phyloP scores from a whole-genome alignment of 1,140 invertebrate genomes.

The Drosophila littoralis region DNA sequence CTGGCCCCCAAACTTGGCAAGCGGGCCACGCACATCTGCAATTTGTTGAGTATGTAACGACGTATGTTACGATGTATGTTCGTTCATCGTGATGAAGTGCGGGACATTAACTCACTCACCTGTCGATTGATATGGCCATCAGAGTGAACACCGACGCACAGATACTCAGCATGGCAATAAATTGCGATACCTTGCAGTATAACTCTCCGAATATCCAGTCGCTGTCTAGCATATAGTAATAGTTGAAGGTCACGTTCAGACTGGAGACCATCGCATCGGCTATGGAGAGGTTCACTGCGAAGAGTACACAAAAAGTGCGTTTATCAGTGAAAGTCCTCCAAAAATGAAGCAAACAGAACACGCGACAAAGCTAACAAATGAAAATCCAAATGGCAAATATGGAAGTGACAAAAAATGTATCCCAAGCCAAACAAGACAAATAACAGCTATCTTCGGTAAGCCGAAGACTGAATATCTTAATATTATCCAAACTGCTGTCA shows the following conservation, averaged over 20 bases:
- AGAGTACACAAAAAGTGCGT: constrained; percentile 35
- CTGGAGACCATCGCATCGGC: constrained; percentile 97
- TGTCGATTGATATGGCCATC: constrained; percentile 97
- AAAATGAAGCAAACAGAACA: constrained; percentile 23
- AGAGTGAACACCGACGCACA: constrained; percentile 97
- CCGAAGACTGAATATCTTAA: constrained; percentile 17
- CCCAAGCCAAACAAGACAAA: neutral
- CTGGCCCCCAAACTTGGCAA: constrained; percentile 16
- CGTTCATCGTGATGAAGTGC: neutral
- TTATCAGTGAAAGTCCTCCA: constrained; percentile 22
- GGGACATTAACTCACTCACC: constrained; percentile 88
- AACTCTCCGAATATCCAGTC: constrained; percentile 97
- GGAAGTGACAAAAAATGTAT: constrained; percentile 2
- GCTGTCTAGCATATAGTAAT: constrained; percentile 94
- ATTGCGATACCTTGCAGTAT: constrained; percentile 97
- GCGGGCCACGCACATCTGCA: constrained; percentile 38
- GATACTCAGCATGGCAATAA: constrained; percentile 95
- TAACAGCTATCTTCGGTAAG: neutral
- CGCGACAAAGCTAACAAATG: constrained; percentile 37
- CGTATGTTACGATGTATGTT: neutral
- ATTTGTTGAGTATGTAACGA: constrained; percentile 25
- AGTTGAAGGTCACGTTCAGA: constrained; percentile 97
- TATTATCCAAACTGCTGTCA: no score
- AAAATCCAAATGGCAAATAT: constrained; percentile 22
- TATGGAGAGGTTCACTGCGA: constrained; percentile 95